Evolutionary conservation across 2,797 vertebrate genomes (phyloP).

Genomic region (Sebastes taczanowskii): DNA sequence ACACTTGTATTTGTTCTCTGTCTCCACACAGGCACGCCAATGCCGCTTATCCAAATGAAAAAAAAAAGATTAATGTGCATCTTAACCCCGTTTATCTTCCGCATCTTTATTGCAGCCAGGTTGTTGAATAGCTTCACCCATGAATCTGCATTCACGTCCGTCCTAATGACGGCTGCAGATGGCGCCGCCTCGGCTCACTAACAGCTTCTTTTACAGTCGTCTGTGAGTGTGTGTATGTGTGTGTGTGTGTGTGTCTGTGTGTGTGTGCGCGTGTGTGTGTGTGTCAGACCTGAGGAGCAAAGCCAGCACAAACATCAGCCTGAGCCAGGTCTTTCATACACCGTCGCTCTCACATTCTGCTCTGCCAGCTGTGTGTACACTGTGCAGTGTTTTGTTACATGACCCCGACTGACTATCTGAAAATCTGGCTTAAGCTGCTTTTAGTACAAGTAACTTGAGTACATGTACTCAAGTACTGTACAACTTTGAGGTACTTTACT

Average conservation of each 20-base stretch:
- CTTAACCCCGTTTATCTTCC: slow-evolving; percentile 70
- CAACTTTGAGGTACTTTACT: not conserved
- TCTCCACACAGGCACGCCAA: not conserved
- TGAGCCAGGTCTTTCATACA: slow-evolving; percentile 56
- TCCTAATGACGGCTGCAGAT: slow-evolving; percentile 75
- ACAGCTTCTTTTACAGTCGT: slow-evolving; percentile 67
- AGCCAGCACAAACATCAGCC: slow-evolving; percentile 52
- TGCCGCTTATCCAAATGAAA: slow-evolving; percentile 38
- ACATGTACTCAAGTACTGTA: not conserved
- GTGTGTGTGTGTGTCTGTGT: not conserved
- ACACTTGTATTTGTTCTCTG: not conserved
- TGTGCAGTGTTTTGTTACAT: slow-evolving; percentile 48
- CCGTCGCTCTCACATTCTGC: slow-evolving; percentile 38
- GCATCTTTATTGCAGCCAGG: slow-evolving; percentile 63
- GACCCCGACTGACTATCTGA: slow-evolving; percentile 56
- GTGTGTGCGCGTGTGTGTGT: not conserved
- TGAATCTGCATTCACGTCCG: slow-evolving; percentile 64
- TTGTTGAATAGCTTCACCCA: slow-evolving; percentile 63
- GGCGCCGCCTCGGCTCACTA: slow-evolving; percentile 54
- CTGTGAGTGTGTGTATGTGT: not conserved
- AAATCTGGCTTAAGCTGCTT: slow-evolving; percentile 58
- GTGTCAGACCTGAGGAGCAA: slow-evolving; percentile 42
- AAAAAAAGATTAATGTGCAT: slow-evolving; percentile 66
- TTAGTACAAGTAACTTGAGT: slow-evolving; percentile 6
- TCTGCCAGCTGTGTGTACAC: slow-evolving; percentile 59